Base-by-base conservation (phyloP, 1,140 invertebrate species). In the Formica exsecta region DNA sequence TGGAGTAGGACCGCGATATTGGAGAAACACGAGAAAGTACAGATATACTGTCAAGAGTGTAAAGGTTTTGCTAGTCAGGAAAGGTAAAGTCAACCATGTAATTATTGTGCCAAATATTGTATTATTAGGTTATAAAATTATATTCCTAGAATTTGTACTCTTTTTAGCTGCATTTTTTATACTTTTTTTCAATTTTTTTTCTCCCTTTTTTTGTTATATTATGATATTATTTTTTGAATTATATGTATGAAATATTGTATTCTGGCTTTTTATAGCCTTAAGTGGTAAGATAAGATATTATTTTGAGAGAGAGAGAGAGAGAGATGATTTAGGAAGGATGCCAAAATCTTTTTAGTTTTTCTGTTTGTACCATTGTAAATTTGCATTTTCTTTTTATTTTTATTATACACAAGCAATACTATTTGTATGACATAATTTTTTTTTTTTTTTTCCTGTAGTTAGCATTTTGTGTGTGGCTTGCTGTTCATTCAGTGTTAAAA, bases 371-470 rank as follows among this genome's bases (percentile, higher is more conserved):
- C n/a, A 54, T 61, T 61, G 22, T 29, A 29, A 51, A 61, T 59
- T n/a, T 77, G 51, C 16, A 19, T 41, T 2, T 5, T 16, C 22
- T 57, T 57, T 6, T 79, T 61, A 32, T 76, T 86, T 59, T 59
- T 73, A 25, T 66, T 19, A 19, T 66, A 86, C n/a, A 25, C 41
- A 41, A 77, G 44, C 73, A n/a, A 64, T 79, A 86, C 9, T 83
- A 89, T 88, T 87, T 91, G 92, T 83, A 44, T 66, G 32, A 89
- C 86, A 76, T 85, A 92, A 86, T 90, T 92, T 94, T 94, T 87
- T 94, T 89, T 89, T n/a, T 22, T 95, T 95, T 94, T 92, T 95
- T 93, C 92, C 93, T 93, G 93, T 95, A 95, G 93, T 94, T 95
- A 95, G 94, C 94, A 87, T 94, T 74, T 94, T 94, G 92, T 94